Conservation (phyloP, 2,113 vertebrate species). For the Callipepla californica region DNA sequence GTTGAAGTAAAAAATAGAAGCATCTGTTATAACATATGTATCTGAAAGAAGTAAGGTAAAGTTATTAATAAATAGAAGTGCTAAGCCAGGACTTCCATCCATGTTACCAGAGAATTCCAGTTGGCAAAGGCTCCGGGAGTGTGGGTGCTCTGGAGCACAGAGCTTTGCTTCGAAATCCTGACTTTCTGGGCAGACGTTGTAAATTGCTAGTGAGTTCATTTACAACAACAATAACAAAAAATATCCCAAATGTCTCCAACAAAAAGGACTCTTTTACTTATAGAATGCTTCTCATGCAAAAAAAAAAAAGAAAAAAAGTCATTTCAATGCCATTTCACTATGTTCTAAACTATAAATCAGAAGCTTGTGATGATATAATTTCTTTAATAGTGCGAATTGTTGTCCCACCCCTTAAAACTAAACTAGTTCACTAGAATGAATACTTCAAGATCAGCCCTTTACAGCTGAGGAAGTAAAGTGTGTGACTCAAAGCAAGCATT, state of each 20-base stretch:
- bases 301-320: neutral
- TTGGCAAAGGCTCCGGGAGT: constrained; percentile 46
- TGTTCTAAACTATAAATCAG: constrained; percentile 45
- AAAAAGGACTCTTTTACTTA: constrained; percentile 13
- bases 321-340: constrained; percentile 10
- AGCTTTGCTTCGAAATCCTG: constrained; percentile 31
- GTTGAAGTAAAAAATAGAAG: constrained; percentile 67
- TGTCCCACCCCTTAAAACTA: neutral
- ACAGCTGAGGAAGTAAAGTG: constrained; percentile 28
- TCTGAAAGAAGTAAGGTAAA: constrained; percentile 70
- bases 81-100: constrained; percentile 39
- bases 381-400: neutral
- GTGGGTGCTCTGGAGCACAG: constrained; percentile 40
- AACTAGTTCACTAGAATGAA: neutral
- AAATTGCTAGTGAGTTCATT: constrained; percentile 50
- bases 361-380: neutral
- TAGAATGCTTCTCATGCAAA: neutral
- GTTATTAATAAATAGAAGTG: constrained; percentile 70
- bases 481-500: constrained; percentile 53
- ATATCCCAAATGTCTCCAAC: constrained; percentile 1
- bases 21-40: constrained; percentile 10
- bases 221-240: neutral
- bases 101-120: constrained; percentile 48
- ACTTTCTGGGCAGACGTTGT: constrained; percentile 28
- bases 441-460: constrained; percentile 21